Base-by-base conservation (phyloP, 2,797 vertebrate species). In the Netta rufina region DNA sequence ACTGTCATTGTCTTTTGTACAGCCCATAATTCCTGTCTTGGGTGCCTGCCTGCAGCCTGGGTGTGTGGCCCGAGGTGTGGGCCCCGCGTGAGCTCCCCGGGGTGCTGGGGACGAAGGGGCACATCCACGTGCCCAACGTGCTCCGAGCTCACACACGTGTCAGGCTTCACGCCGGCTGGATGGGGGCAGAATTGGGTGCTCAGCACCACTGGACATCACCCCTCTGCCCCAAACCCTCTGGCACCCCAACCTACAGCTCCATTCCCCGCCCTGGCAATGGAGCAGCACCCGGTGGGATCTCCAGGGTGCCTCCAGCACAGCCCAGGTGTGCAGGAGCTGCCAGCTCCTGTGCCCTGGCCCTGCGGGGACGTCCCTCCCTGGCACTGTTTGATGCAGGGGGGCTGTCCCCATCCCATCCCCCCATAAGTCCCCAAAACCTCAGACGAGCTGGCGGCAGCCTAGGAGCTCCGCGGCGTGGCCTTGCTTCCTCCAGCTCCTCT, bases 1-100 rank as follows among this genome's bases (percentile, higher is more conserved):
- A 86, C 96, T 97, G 97, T 97, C 96, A 95, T 78, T 97, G 95
- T 97, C 97, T 97, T 94, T 96, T 90, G 90, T 91, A 92, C 85
- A 93, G 93, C 85, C 80, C 89, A 15, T 97, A 96, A 96, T 96
- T 98, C 96, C 96, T 43, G 49, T 65, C 91, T 78, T 6, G 87
- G 96, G 93, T 54, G 90, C 91, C 87, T 96, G 92, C 94, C 21
- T 65, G 87, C 87, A 95, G 82, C 84, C 84, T 90, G 3, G 21
- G 79, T 81, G 92, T 94, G 94, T 92, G 97, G 94, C 87, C 96
- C 73, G 38, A 90, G 84, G 94, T 96, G 94, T 92, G 56, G 62
- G 75, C 81, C 54, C 0, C 0, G 69, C 4, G 3, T 5, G 17
- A 18, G 53, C 53, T 56, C 14, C 24, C 0, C 7, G 53, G 33